phyloP scores from a whole-genome alignment of 2,888 invertebrate species.

The Temnothorax ravouxi region DNA sequence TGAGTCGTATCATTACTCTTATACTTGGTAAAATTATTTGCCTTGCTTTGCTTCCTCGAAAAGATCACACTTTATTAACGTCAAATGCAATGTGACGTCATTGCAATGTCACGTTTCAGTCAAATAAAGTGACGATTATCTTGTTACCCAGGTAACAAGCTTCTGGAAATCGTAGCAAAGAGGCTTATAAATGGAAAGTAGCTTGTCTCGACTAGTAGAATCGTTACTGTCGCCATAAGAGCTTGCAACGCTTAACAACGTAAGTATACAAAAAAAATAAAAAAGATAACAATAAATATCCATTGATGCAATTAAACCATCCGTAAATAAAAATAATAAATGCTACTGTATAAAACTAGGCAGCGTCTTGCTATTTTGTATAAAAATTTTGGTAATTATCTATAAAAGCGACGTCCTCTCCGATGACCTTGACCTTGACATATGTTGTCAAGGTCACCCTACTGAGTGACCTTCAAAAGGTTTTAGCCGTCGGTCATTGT shows the following conservation, averaged over 20 bases:
- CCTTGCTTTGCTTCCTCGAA: background rate
- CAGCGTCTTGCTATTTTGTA: background rate
- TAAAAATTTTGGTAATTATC: too few relatives aligned
- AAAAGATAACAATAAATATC: background rate
- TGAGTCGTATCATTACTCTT: background rate
- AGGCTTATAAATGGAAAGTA: background rate
- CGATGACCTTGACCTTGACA: too few relatives aligned
- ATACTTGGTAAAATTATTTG: background rate
- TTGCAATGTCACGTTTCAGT: too few relatives aligned
- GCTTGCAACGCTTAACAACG: background rate
- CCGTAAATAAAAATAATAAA: background rate
- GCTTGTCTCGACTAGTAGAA: background rate
- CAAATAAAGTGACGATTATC: too few relatives aligned
- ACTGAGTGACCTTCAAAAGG: too few relatives aligned
- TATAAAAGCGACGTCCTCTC: too few relatives aligned
- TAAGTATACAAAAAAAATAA: slow-evolving; percentile 4
- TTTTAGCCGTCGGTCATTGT: too few relatives aligned
- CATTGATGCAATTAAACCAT: background rate
- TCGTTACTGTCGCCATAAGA: background rate
- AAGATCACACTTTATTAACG: slow-evolving; percentile 11
- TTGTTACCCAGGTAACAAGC: too few relatives aligned
- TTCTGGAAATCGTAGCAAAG: slow-evolving; percentile 7
- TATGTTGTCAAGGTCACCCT: too few relatives aligned
- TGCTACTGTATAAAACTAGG: background rate
- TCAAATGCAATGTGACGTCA: too few relatives aligned